These are phyloP conservation scores for Oceanodroma leucorhoa DNA, from an alignment of 2,797 vertebrate genomes.

Conservation along the genomic window DNA sequence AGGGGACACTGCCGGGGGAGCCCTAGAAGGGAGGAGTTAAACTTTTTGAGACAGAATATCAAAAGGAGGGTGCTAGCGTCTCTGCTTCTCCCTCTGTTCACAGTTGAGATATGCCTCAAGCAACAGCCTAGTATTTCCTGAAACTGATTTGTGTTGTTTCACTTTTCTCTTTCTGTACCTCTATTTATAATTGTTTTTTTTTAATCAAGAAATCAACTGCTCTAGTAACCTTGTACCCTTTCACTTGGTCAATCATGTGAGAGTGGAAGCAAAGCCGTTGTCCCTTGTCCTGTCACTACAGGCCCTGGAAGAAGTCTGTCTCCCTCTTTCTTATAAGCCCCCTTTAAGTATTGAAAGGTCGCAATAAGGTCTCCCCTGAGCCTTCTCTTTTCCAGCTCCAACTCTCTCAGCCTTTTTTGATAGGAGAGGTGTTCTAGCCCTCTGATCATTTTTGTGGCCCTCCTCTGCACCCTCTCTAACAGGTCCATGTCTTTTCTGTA, in stretches of 20 bases:
- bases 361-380: neutral
- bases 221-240: neutral
- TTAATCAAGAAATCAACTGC: neutral
- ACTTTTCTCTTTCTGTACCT: neutral
- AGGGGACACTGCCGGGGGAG: neutral
- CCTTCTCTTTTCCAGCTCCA: neutral
- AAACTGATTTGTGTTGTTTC: neutral
- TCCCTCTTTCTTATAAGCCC: neutral
- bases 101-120: neutral
- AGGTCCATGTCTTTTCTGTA: neutral
- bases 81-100: neutral
- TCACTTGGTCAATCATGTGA: neutral
- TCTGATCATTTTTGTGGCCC: neutral
- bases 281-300: neutral
- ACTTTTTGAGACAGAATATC: neutral
- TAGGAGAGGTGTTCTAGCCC: neutral
- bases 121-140: neutral
- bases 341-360: neutral
- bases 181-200: neutral
- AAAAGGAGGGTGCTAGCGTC: rapidly evolving
- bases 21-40: neutral
- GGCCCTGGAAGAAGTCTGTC: neutral
- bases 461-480: neutral
- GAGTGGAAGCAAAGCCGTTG: neutral
- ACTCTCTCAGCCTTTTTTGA: neutral